Evolutionary conservation across 1,140 invertebrate species (phyloP), one percentile per base, ranked within the genome.

Genomic region (Augochlora pura): DNA sequence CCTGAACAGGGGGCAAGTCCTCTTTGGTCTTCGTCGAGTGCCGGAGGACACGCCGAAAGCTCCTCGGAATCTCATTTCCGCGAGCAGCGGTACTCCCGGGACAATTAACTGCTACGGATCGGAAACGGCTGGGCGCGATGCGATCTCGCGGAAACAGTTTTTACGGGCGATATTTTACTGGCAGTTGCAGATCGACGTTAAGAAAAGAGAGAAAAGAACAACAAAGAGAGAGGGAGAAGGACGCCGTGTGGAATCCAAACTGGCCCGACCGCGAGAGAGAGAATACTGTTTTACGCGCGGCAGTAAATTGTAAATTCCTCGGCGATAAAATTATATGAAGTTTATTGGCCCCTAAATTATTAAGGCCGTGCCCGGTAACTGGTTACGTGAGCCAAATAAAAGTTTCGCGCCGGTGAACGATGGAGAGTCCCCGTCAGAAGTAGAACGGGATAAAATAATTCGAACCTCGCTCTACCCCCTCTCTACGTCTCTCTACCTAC

Each of bases 261-360:
- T 16, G 49, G 18, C 1, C 49, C 18, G 59, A 9, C 21, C 59
- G 59, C 23, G 59, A 18, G 38, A 38, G 27, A 63, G 60, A 8
- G n/a, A n/a, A n/a, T n/a, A 38, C 18, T 27, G 10, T 32, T 63
- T 27, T 21, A 42, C 4, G 27, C 25, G 12, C 21, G 59, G 49
- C 71, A 32, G 32, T 62, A 38, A 59, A 23, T 63, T 32, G 27
- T 18, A 63, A 16, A 63, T 63, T 63, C 60, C 16, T 16, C 10
- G 60, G 60, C 60, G 25, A 57, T 74, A 66, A 74, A 74, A 74
- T 74, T 66, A 25, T 74, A 74, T 8, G 65, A 57, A 65, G 16
- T 57, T 66, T n/a, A 74, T 21, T 21, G n/a, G 46, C 46, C 2
- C 23, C 16, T 52, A 27, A 74, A 74, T 74, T 74, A 54, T 54